Evolutionary conservation across 2,113 vertebrate genomes (phyloP).

Genomic region (Pollimyrus isidori): DNA sequence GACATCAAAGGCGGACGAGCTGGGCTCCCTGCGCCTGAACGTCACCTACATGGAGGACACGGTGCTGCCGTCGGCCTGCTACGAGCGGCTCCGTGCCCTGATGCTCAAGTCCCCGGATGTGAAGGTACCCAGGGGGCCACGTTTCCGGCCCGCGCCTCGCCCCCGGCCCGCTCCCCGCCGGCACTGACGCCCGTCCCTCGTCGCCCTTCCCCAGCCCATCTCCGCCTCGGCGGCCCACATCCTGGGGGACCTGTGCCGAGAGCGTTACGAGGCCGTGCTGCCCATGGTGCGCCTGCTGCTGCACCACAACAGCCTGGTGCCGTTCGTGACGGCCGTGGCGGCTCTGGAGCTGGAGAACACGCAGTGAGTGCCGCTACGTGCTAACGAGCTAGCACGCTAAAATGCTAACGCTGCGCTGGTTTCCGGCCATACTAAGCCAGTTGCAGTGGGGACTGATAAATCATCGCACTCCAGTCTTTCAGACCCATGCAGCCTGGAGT

Average conservation of each 20-base stretch:
- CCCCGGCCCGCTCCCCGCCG: not conserved
- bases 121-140: slow-evolving; percentile 62
- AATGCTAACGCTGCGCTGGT: not conserved
- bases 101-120: slow-evolving; percentile 90
- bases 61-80: slow-evolving; percentile 86
- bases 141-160: not conserved
- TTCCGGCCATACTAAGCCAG: not conserved
- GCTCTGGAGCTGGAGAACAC: slow-evolving; percentile 87
- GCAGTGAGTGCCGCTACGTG: slow-evolving; percentile 66
- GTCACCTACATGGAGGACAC: slow-evolving; percentile 91
- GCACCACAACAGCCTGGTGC: slow-evolving; percentile 85
- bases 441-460: not conserved
- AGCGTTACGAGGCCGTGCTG: slow-evolving; percentile 83
- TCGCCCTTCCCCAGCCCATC: slow-evolving; percentile 71
- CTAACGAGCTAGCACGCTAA: not conserved
- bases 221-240: slow-evolving; percentile 92
- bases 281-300: slow-evolving; percentile 85
- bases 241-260: slow-evolving; percentile 85
- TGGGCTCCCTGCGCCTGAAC: slow-evolving; percentile 85
- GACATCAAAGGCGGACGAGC: slow-evolving; percentile 80
- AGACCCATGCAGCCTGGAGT: not conserved
- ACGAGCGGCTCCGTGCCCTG: slow-evolving; percentile 75
- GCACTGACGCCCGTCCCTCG: not conserved
- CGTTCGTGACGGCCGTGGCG: slow-evolving; percentile 82
- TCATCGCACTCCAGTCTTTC: not conserved